Base-by-base conservation (phyloP, 2,888 invertebrate genomes). In the Eristalis arbustorum region DNA sequence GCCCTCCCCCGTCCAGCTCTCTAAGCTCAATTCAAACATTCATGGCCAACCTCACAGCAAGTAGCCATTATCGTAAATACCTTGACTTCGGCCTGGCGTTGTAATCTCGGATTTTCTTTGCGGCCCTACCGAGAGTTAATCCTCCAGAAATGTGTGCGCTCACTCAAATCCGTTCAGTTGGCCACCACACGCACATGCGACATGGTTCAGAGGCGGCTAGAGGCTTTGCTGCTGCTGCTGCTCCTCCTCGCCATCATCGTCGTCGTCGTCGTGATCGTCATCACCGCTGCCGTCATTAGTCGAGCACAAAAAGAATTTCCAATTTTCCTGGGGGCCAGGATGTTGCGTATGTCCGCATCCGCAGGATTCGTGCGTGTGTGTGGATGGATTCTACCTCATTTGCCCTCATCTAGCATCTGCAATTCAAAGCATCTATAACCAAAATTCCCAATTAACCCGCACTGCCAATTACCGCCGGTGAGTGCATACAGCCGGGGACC, bases 401-500 rank as follows among this genome's bases (percentile, higher is more conserved):
- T 77, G 72, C 37, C 69, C 72, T 72, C 78, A 78, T 61, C 75
- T 78, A 71, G 78, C 71, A 83, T 79, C 78, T 87, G 87, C 87
- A 78, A 87, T 87, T 83, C 83, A 83, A 79, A 83, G 78, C 78
- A 78, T 83, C 78, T 83, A 82, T 67, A 87, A 63, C 78, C 72
- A 31, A 79, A 87, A 82, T 83, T 83, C 75, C 82, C 82, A 87
- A 87, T 83, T 87, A 87, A 83, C 83, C 75, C 83, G 78, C 87
- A 87, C 78, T 83, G 83, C 71, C 87, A 87, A 87, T 87, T 87
- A 87, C 78, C 78, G 87, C 56, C 75, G 64, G 73, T 76, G 80
- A 75, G 80, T 76, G 5, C 81, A 76, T 68, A 23, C 68, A 56
- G 77, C 25, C 57, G 28, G 49, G 49, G n/a, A n/a, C 62, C 61